These are phyloP conservation scores for Paramuricea clavata DNA, from an alignment of 92 coral and sea anemone species.

Conservation along the genomic window DNA sequence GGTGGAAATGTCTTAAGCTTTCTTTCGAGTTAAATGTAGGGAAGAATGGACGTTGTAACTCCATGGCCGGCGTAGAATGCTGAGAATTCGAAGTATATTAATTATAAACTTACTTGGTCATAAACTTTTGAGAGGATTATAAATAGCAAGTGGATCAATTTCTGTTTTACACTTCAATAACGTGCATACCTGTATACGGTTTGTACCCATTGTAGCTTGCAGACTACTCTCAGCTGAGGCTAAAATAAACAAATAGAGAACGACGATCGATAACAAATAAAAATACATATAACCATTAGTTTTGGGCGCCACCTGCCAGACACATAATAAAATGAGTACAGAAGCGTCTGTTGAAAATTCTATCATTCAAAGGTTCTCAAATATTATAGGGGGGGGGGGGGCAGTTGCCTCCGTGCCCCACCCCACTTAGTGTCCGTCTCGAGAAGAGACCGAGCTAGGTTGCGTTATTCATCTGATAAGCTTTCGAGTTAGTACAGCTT, in stretches of 20 bases:
- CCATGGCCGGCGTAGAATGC: constrained; percentile 96
- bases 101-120: not conserved
- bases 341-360: too few species aligned
- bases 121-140: not conserved
- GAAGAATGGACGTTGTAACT: constrained; percentile 93
- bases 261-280: not conserved
- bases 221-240: constrained; percentile 91
- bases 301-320: not conserved
- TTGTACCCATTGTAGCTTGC: constrained; percentile 93
- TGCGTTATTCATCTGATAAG: not conserved
- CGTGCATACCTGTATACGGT: constrained; percentile 86
- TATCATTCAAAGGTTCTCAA: too few species aligned
- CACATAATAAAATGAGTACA: not conserved
- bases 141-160: not conserved
- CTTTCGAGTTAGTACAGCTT: not conserved
- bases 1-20: constrained; percentile 87
- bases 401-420: too few species aligned
- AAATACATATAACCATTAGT: not conserved
- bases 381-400: too few species aligned
- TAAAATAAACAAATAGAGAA: constrained; percentile 8
- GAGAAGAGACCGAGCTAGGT: not conserved
- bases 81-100: constrained; percentile 16
- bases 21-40: constrained; percentile 91
- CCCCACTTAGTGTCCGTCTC: too few species aligned
- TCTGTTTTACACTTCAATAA: not conserved